phyloP scores from a whole-genome alignment of 2,113 vertebrate species.

The Blennius ocellaris region DNA sequence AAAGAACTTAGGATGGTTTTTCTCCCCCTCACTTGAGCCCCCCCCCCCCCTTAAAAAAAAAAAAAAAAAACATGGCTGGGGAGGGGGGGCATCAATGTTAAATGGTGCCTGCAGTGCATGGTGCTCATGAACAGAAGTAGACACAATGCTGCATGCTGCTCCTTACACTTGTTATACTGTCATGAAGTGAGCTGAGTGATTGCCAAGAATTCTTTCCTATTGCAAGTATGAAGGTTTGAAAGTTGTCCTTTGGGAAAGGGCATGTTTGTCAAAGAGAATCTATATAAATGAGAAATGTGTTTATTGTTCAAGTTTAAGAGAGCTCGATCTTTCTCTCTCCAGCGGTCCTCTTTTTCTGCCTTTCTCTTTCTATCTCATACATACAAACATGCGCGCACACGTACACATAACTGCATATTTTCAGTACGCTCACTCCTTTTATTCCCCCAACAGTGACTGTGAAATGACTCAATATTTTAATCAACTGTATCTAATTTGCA shows the following conservation, averaged over 20 bases:
- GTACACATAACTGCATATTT: slow-evolving; percentile 49
- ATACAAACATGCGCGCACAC: slow-evolving; percentile 42
- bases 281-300: slow-evolving; percentile 74
- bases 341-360: slow-evolving; percentile 3
- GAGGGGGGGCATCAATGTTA: slow-evolving; percentile 2
- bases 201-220: slow-evolving; percentile 54
- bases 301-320: slow-evolving; percentile 64
- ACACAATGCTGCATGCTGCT: slow-evolving; percentile 39
- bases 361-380: slow-evolving; percentile 25
- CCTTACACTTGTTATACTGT: slow-evolving; percentile 35
- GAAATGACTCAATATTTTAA: slow-evolving; percentile 83
- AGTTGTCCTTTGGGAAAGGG: slow-evolving; percentile 77
- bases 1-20: slow-evolving; percentile 65
- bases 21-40: slow-evolving; percentile 8
- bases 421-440: slow-evolving; percentile 69
- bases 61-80: slow-evolving; percentile 33
- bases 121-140: slow-evolving; percentile 36
- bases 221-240: slow-evolving; percentile 66
- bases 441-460: slow-evolving; percentile 79
- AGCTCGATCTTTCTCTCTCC: slow-evolving; percentile 24
- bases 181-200: slow-evolving; percentile 63
- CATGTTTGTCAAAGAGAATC: slow-evolving; percentile 74
- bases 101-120: slow-evolving; percentile 34
- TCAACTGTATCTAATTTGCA: slow-evolving; percentile 84
- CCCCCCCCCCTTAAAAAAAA: too few species aligned